Percentiles rank a stretch among this genome's conserved stretches.
These are phyloP conservation scores for Callinectes sapidus DNA, from an alignment of 2,888 invertebrate species.

Conservation along the genomic window DNA sequence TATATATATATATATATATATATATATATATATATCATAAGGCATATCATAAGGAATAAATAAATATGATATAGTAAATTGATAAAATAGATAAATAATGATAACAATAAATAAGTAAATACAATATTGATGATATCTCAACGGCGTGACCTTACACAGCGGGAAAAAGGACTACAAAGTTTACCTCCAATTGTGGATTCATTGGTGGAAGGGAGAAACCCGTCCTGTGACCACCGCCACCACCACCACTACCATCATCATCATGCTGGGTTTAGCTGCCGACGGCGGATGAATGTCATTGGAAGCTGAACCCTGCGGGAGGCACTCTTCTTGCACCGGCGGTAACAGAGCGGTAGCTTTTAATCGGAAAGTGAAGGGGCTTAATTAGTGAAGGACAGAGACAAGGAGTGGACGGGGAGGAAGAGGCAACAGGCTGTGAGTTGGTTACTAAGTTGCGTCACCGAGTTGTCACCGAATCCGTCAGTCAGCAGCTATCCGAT, in stretches of 20 bases:
- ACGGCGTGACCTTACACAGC: neutral
- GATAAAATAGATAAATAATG: no score
- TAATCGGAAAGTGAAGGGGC: conserved; percentile 17
- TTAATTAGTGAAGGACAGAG: neutral
- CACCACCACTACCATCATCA: neutral
- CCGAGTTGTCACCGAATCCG: neutral
- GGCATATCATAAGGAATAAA: no score
- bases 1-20: neutral
- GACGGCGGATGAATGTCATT: neutral
- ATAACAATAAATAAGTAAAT: no score
- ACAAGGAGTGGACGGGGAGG: neutral
- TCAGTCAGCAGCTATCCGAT: neutral
- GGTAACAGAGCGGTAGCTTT: neutral
- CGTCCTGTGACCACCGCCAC: neutral
- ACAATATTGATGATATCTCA: neutral
- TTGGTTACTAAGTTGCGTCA: neutral
- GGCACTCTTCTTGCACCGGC: neutral
- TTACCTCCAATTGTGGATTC: neutral
- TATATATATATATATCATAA: conserved; percentile 10
- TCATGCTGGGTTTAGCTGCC: neutral
- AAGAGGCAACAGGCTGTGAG: neutral
- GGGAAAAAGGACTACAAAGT: neutral
- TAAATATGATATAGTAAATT: no score
- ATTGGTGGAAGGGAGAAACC: neutral
- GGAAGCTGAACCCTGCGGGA: neutral